Base-by-base conservation (phyloP, 1,140 invertebrate genomes). In the Notospermus geniculatus region DNA sequence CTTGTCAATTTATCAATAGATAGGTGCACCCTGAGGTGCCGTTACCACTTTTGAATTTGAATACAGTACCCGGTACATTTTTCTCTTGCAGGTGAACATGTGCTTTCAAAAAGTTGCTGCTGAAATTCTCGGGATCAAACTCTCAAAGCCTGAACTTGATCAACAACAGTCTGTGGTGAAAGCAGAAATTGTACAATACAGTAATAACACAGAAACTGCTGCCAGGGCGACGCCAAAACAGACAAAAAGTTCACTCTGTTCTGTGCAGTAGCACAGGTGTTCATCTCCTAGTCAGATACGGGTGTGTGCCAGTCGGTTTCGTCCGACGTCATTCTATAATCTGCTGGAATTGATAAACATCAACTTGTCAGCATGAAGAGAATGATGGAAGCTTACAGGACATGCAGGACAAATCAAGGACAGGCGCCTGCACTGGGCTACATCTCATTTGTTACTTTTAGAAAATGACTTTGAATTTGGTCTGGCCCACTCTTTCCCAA, bases 131-230 rank as follows among this genome's bases (percentile, higher is more conserved):
- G 87, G 87, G 19, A 82, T 89, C 17, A 81, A 83, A 69, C 74
- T 90, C 57, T 87, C 85, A 22, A 86, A 84, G 68, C 83, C 84
- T 28, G 88, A 90, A 66, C 82, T 87, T 66, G 88, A 89, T 71
- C 85, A 84, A 50, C 85, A 88, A 60, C 86, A 86, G 56, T 81
- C 84, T 23, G 86, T 89, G 28, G 84, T 89, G 1, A 86, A 86
- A 63, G 88, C 88, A 1, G 86, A 88, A 77, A 88, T 88, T 36
- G 59, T 46, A 52, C 39, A 59, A 27, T 71, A 74, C 36, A 66
- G 74, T 23, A 71, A 69, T 64, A 70, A 52, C 15, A 70, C 66
- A 54, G 60, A 72, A 22, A 59, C 71, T 13, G 67, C 67, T 36
- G 54, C 70, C 28, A 59, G 60, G 52, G 63, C 69, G 19, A 29